Percentiles rank a stretch among this genome's conserved stretches.
These are phyloP conservation scores for Drosophila setifemur DNA, from an alignment of 1,140 invertebrate species.

Conservation along the genomic window DNA sequence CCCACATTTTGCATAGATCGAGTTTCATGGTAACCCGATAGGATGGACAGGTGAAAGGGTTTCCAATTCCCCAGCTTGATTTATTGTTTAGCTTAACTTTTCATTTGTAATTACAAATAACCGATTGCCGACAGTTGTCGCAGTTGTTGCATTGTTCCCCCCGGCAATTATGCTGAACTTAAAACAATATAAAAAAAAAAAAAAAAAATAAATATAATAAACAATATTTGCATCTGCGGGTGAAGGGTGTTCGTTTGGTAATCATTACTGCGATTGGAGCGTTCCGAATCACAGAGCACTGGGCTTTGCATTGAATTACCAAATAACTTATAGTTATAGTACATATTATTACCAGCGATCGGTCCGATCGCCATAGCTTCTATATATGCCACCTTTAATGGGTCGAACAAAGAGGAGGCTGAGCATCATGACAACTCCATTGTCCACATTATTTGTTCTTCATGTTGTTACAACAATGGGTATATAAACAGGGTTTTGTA, in stretches of 20 bases:
- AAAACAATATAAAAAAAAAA: too few species aligned
- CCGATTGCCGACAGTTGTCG: conserved; percentile 8
- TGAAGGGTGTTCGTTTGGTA: conserved; percentile 18
- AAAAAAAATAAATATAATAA: too few species aligned
- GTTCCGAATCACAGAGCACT: conserved; percentile 26
- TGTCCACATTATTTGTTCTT: too few species aligned
- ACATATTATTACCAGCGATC: conserved; percentile 8
- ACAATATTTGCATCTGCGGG: conserved; percentile 5
- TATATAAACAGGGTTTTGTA: too few species aligned
- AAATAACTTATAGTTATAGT: conserved; percentile 43
- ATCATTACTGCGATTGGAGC: too few species aligned
- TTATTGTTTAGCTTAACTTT: neutral
- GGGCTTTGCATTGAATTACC: conserved; percentile 49
- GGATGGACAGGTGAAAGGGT: neutral
- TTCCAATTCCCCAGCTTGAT: neutral
- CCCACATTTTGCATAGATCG: neutral
- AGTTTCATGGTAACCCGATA: conserved; percentile 6
- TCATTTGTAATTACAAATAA: too few species aligned
- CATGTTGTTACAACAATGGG: too few species aligned
- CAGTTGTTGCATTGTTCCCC: conserved; percentile 2
- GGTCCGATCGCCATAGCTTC: neutral
- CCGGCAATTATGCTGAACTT: conserved; percentile 25
- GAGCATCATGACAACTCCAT: too few species aligned
- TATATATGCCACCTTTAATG: conserved; percentile 2
- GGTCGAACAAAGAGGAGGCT: too few species aligned